Conservation (phyloP, 2,113 vertebrate genomes). For the Caretta caretta region DNA sequence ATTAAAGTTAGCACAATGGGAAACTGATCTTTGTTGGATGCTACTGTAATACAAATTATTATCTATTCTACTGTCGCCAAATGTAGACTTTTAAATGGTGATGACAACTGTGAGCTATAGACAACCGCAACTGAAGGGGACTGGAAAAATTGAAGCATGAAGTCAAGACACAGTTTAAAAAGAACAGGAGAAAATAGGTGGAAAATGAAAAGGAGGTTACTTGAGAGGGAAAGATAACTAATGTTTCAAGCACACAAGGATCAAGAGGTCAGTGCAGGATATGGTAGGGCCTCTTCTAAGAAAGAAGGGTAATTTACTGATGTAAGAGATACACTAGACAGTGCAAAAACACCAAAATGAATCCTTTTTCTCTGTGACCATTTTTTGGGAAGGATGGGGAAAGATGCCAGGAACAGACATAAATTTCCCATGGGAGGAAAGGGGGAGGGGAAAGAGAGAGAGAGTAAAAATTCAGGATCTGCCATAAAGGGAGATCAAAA, state of each 20-base stretch:
- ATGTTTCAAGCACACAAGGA: conserved; percentile 25
- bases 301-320: conserved; percentile 24
- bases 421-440: background rate
- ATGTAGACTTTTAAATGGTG: background rate
- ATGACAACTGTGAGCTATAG: background rate
- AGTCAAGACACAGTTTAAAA: background rate
- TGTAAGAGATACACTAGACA: background rate
- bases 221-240: background rate
- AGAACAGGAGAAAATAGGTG: conserved; percentile 7
- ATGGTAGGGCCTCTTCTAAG: conserved; percentile 33
- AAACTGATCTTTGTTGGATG: background rate
- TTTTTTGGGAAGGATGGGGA: background rate
- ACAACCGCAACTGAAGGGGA: background rate
- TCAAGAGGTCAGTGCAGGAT: conserved; percentile 14
- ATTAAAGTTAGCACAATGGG: fast-evolving
- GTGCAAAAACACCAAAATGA: background rate
- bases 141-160: background rate
- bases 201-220: conserved; percentile 2
- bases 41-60: background rate
- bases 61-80: background rate
- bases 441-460: background rate
- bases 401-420: background rate
- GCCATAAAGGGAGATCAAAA: background rate
- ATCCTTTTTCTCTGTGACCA: background rate
- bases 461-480: background rate